A percentile compares a stretch with the other conserved stretches of the same genome.
These are phyloP conservation scores for Nomada ferruginata DNA, from an alignment of 2,888 invertebrate species.

Conservation along the genomic window DNA sequence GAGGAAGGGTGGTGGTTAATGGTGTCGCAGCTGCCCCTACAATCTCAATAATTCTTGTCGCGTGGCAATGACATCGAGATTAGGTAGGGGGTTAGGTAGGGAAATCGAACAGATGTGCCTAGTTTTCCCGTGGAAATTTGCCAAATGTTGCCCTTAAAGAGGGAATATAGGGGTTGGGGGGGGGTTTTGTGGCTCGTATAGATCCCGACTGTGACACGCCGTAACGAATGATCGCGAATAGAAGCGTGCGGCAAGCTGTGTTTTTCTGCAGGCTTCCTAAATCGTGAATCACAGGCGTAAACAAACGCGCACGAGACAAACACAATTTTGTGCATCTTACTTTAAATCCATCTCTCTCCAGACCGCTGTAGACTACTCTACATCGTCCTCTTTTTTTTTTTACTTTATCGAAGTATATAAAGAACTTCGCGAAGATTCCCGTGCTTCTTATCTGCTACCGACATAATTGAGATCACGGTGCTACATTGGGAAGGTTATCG, in stretches of 20 bases:
- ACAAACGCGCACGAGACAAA: slow-evolving; percentile 23
- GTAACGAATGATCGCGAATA: slow-evolving; percentile 54
- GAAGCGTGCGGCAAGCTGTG: slow-evolving; percentile 9
- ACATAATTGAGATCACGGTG: slow-evolving; percentile 62
- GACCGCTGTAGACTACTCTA: neutral
- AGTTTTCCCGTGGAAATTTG: slow-evolving; percentile 66
- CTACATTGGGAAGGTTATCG: slow-evolving; percentile 60
- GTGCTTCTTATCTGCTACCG: slow-evolving; percentile 57
- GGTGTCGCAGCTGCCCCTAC: slow-evolving; percentile 15
- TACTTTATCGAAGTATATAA: neutral
- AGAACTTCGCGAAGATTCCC: slow-evolving; percentile 26
- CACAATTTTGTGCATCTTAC: slow-evolving; percentile 31
- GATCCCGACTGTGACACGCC: slow-evolving; percentile 15
- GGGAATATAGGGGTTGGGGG: neutral
- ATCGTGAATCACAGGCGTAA: slow-evolving; percentile 47
- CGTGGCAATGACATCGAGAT: slow-evolving; percentile 44
- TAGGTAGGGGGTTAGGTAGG: slow-evolving; percentile 8
- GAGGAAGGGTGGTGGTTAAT: slow-evolving; percentile 3
- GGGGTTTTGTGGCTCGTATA: slow-evolving; percentile 12
- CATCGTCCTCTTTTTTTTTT: neutral
- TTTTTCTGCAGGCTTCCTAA: slow-evolving; percentile 37
- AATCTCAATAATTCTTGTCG: slow-evolving; percentile 53
- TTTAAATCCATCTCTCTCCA: neutral
- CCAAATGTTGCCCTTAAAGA: slow-evolving; percentile 57
- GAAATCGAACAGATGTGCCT: slow-evolving; percentile 61